Conservation (phyloP, 2,888 invertebrate species). For the Apocheima hispidaria region DNA sequence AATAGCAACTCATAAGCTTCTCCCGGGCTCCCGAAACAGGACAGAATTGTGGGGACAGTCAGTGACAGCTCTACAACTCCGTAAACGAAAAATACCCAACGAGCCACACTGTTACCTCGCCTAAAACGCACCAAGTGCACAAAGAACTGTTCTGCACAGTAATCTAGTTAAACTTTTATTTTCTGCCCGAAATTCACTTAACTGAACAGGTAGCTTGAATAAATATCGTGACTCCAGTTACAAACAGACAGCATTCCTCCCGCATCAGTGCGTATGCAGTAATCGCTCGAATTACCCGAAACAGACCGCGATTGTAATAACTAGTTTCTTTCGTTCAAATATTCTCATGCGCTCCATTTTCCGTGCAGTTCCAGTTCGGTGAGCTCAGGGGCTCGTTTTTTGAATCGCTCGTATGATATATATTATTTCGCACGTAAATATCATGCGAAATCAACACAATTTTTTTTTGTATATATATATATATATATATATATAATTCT, state of each 20-base stretch:
- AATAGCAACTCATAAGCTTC: no score
- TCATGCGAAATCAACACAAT: no score
- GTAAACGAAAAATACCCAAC: no score
- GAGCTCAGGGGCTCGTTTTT: neutral
- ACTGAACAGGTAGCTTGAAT: conserved; percentile 20
- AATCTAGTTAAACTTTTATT: conserved; percentile 8
- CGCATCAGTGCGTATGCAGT: conserved; percentile 53
- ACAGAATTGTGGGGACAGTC: no score
- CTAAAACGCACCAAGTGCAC: neutral
- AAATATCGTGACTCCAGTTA: conserved; percentile 42
- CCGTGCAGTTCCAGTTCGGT: neutral
- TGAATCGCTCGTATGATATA: no score
- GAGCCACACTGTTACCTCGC: no score
- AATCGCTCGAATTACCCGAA: conserved; percentile 47
- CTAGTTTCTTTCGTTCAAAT: conserved; percentile 38
- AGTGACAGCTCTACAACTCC: no score
- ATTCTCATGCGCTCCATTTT: conserved; percentile 12
- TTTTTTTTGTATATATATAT: no score
- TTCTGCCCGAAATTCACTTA: conserved; percentile 15
- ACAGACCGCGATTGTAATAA: conserved; percentile 43
- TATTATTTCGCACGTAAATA: no score
- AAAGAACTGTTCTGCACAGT: conserved; percentile 4
- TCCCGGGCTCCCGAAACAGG: no score
- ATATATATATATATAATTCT: no score
- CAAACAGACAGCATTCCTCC: conserved; percentile 38